These are phyloP conservation scores for Phyllostomus hastatus DNA, from an alignment of 2,113 vertebrate species.

Conservation along the genomic window DNA sequence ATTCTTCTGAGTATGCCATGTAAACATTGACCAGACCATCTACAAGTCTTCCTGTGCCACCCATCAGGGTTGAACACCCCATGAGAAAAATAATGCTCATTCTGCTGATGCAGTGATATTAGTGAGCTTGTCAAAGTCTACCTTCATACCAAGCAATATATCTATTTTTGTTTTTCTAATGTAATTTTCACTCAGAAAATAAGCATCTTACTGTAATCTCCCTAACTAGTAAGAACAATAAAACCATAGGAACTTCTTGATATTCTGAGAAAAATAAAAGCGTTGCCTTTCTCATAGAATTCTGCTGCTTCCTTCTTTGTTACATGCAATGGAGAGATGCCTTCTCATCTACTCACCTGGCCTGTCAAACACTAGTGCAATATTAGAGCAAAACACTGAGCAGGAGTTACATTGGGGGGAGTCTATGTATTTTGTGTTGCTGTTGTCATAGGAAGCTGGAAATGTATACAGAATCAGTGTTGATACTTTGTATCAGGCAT, in stretches of 20 bases:
- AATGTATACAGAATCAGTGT: background rate
- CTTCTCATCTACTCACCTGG: background rate
- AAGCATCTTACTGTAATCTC: background rate
- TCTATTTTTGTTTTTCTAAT: background rate
- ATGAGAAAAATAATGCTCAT: background rate
- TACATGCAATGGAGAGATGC: background rate
- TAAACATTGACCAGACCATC: background rate
- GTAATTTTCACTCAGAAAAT: background rate
- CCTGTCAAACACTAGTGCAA: background rate
- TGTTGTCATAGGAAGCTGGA: background rate
- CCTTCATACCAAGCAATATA: background rate
- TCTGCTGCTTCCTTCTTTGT: background rate
- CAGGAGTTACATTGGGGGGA: background rate
- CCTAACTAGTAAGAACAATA: background rate
- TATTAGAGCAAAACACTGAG: background rate
- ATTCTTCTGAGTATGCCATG: background rate
- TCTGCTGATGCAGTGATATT: background rate
- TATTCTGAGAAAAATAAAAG: background rate
- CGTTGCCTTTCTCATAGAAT: background rate
- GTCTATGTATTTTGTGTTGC: background rate
- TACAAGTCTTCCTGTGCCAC: background rate
- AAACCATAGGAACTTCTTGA: background rate
- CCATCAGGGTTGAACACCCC: background rate
- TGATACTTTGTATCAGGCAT: background rate
- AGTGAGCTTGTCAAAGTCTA: background rate